These are phyloP conservation scores for Ammospiza nelsoni DNA, from an alignment of 2,113 vertebrate genomes.

Conservation along the genomic window DNA sequence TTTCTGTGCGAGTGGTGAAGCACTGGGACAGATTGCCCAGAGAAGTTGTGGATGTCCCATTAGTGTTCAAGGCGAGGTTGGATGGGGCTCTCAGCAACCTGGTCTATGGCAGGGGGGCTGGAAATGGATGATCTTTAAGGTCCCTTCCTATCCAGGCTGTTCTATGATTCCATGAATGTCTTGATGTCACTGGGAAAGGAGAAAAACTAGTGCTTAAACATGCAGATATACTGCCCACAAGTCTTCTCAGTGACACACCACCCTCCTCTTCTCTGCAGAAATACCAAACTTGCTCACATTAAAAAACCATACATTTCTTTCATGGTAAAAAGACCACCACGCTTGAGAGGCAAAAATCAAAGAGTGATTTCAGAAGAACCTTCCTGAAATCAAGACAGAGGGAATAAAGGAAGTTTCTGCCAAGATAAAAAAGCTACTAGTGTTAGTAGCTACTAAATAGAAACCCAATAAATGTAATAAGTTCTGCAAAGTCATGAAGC, in stretches of 20 bases:
- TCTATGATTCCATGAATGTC: not conserved
- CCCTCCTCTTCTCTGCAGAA: not conserved
- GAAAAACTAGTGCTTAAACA: not conserved
- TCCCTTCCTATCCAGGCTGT: not conserved
- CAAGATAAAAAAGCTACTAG: not conserved
- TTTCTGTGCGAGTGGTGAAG: not conserved
- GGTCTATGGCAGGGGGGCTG: not conserved
- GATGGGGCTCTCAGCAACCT: not conserved
- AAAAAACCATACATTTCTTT: rapidly evolving
- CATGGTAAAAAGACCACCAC: not conserved
- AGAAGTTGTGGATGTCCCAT: not conserved
- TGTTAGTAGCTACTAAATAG: not conserved
- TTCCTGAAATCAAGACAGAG: not conserved
- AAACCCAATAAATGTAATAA: not conserved
- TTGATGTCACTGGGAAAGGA: not conserved
- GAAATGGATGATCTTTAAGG: not conserved
- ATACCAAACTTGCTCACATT: not conserved
- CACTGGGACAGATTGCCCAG: not conserved
- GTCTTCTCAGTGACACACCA: not conserved
- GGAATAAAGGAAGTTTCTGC: not conserved
- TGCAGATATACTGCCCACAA: not conserved
- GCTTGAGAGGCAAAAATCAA: not conserved
- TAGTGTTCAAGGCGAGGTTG: rapidly evolving
- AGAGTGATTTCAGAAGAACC: not conserved
- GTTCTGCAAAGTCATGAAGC: not conserved